A percentile compares a stretch with the other conserved stretches of the same genome.
Conservation (phyloP, 2,113 vertebrate species). For the Cyphomyrus plagiostoma region DNA sequence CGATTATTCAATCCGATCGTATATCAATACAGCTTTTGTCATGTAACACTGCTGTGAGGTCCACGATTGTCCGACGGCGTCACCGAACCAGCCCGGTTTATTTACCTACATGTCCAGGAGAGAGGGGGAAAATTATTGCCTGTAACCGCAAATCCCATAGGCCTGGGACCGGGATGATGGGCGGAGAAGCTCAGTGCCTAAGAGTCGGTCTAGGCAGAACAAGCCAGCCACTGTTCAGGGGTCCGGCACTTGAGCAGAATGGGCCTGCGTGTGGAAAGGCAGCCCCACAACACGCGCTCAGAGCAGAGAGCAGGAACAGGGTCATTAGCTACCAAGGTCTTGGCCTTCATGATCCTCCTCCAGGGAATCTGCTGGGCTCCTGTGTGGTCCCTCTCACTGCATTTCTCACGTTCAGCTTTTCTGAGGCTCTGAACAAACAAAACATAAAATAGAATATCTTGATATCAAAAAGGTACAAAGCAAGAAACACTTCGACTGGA, state of each 20-base stretch:
- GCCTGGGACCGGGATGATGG: constrained; percentile 1
- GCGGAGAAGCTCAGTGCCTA: neutral
- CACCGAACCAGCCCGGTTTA: constrained; percentile 16
- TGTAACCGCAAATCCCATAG: constrained; percentile 7
- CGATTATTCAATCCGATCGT: neutral
- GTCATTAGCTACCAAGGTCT: neutral
- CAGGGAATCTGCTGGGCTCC: neutral
- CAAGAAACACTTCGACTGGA: neutral
- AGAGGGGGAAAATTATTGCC: neutral
- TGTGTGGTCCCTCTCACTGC: neutral
- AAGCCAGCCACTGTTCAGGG: constrained; percentile 16
- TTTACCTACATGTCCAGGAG: constrained; percentile 20
- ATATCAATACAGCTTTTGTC: constrained; percentile 33
- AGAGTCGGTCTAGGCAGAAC: neutral
- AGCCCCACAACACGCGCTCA: neutral
- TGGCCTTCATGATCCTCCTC: neutral
- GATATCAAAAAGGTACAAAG: neutral
- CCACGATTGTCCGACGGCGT: constrained; percentile 13
- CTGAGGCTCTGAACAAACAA: neutral
- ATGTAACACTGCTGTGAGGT: constrained; percentile 15
- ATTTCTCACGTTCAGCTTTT: neutral
- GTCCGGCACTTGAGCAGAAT: neutral
- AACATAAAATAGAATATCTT: neutral
- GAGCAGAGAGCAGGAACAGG: neutral
- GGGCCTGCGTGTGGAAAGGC: neutral